Conservation (phyloP, 64 coral and sea anemone genomes). For the Pachyseris speciosa region DNA sequence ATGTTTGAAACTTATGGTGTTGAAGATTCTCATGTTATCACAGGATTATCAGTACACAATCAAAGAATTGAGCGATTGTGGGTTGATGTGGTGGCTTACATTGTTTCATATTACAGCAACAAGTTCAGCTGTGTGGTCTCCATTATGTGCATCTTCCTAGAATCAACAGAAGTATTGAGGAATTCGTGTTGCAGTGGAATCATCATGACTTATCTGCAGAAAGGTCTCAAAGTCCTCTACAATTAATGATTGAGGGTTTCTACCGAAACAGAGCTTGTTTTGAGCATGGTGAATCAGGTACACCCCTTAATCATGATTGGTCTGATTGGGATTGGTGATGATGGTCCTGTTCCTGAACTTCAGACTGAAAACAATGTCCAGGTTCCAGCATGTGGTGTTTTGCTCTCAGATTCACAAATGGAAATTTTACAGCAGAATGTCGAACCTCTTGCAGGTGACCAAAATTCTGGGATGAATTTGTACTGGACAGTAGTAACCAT, state of each 20-base stretch:
- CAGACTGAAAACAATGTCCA: slow-evolving; percentile 39
- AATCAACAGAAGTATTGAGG: slow-evolving; percentile 47
- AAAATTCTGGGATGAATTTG: slow-evolving; percentile 16
- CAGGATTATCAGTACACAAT: slow-evolving; percentile 53
- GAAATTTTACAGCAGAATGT: not conserved
- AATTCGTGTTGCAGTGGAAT: slow-evolving; percentile 64
- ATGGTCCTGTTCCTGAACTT: slow-evolving; percentile 44
- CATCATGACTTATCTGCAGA: slow-evolving; percentile 57
- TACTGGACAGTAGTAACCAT: not conserved
- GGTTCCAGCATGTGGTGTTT: slow-evolving; percentile 9
- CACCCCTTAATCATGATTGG: not conserved
- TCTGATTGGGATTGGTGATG: slow-evolving; percentile 46
- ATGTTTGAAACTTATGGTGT: slow-evolving; percentile 23
- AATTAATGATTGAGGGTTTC: not conserved
- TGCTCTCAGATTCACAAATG: not conserved
- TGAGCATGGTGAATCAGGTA: not conserved
- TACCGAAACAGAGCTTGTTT: not conserved
- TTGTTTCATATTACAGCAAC: slow-evolving; percentile 42
- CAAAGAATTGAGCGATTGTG: slow-evolving; percentile 55
- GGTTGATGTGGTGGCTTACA: slow-evolving; percentile 22
- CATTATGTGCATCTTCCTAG: slow-evolving; percentile 63
- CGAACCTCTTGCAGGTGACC: slow-evolving; percentile 22
- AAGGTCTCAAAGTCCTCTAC: slow-evolving; percentile 54
- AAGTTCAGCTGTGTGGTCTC: slow-evolving; percentile 53
- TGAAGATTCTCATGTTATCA: slow-evolving; percentile 40